A percentile compares a stretch with the other conserved stretches of the same genome.
Conservation (phyloP, 2,113 vertebrate species). For the Panthera tigris region DNA sequence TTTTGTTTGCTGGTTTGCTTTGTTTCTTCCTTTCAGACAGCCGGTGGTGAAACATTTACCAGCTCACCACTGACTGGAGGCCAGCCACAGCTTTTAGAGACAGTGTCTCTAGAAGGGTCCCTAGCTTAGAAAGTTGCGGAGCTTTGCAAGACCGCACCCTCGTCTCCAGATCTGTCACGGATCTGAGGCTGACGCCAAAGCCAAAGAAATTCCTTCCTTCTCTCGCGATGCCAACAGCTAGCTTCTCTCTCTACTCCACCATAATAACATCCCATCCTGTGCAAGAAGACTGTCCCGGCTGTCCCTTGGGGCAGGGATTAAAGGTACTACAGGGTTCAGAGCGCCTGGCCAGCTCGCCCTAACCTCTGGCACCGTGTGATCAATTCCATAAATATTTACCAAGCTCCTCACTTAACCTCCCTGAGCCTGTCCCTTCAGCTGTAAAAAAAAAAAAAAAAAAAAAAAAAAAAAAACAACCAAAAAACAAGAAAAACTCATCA, state of each 20-base stretch:
- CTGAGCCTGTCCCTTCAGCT: neutral
- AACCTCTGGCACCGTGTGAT: neutral
- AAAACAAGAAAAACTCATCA: no score
- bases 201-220: neutral
- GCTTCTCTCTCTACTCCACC: neutral
- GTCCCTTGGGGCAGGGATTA: neutral
- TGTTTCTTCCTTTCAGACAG: neutral
- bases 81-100: neutral
- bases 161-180: neutral
- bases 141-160: neutral
- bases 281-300: neutral
- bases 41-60: conserved; percentile 30
- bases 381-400: conserved; percentile 34
- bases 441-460: neutral
- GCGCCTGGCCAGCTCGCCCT: neutral
- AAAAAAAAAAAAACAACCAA: no score
- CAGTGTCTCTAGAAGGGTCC: neutral
- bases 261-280: neutral
- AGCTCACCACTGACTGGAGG: neutral
- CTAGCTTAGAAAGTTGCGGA: neutral
- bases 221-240: neutral
- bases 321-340: neutral
- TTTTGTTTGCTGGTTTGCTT: neutral
- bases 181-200: neutral
- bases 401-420: neutral